phyloP scores from a whole-genome alignment of 2,888 invertebrate species.

The Arctia plantaginis region DNA sequence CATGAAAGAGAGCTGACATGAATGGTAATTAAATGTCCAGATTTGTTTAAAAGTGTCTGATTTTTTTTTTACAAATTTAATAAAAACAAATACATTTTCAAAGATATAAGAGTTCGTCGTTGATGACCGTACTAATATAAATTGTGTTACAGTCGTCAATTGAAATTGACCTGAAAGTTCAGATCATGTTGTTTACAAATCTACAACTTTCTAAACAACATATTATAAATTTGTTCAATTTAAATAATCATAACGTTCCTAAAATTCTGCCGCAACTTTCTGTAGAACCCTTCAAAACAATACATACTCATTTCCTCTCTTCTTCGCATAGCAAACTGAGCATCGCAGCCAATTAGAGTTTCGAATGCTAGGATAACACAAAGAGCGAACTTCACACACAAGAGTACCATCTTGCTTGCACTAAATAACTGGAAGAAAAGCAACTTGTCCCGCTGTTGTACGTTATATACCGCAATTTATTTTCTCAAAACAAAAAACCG shows the following conservation, averaged over 20 bases:
- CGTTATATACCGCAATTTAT: slow-evolving; percentile 58
- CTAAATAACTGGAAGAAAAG: slow-evolving; percentile 54
- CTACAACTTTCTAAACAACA: not conserved
- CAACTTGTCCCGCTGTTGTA: slow-evolving; percentile 38
- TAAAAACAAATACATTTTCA: too few species aligned
- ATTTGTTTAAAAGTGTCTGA: not conserved
- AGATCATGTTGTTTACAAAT: not conserved
- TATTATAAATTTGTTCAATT: too few species aligned
- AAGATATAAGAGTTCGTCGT: too few species aligned
- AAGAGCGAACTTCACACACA: slow-evolving; percentile 43
- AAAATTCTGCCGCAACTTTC: not conserved
- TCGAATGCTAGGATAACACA: slow-evolving; percentile 49
- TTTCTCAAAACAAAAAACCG: slow-evolving; percentile 57
- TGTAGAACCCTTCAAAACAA: not conserved
- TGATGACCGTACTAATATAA: too few species aligned
- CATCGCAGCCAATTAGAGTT: slow-evolving; percentile 47
- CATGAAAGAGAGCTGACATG: too few species aligned
- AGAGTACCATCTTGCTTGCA: slow-evolving; percentile 61
- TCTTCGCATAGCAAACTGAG: slow-evolving; percentile 45
- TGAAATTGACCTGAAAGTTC: not conserved
- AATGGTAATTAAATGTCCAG: not conserved
- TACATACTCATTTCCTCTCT: slow-evolving; percentile 46
- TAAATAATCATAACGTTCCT: not conserved
- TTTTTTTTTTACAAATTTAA: too few species aligned
- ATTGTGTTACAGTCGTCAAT: too few species aligned